Evolutionary conservation across 2,113 vertebrate species (phyloP).

Genomic region (Myanophis thanlyinensis): DNA sequence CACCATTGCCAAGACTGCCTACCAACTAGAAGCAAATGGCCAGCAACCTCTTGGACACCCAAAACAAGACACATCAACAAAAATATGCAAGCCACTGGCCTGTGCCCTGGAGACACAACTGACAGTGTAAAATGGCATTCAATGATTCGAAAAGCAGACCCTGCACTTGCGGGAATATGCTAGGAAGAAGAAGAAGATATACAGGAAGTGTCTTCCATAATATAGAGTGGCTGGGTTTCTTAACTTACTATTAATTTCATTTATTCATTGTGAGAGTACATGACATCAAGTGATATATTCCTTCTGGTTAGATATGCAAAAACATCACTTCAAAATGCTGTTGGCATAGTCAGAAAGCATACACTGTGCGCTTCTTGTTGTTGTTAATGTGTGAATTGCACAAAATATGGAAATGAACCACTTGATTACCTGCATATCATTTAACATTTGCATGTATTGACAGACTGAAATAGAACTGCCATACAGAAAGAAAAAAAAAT

Average conservation of each 20-base stretch:
- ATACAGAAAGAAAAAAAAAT: neutral
- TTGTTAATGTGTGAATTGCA: conserved; percentile 17
- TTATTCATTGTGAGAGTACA: conserved; percentile 20
- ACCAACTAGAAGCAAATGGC: too few species aligned
- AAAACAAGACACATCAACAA: too few species aligned
- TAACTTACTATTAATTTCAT: conserved; percentile 44
- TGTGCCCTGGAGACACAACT: too few species aligned
- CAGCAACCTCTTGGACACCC: too few species aligned
- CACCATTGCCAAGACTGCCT: too few species aligned
- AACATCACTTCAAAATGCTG: neutral
- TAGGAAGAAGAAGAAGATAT: too few species aligned
- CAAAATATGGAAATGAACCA: conserved; percentile 30
- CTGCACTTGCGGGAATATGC: too few species aligned
- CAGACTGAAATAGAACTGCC: neutral
- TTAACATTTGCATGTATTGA: neutral
- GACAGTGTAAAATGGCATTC: too few species aligned
- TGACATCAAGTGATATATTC: neutral
- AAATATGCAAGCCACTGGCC: too few species aligned
- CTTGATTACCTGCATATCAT: conserved; percentile 9
- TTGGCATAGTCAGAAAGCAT: neutral
- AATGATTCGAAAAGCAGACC: too few species aligned
- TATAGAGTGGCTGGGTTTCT: conserved; percentile 14
- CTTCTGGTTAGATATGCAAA: conserved; percentile 26
- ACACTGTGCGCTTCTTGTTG: conserved; percentile 17
- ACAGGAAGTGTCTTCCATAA: conserved; percentile 20